Evolutionary conservation across 1,140 invertebrate species (phyloP).

Genomic region (Bombus pyrosoma): DNA sequence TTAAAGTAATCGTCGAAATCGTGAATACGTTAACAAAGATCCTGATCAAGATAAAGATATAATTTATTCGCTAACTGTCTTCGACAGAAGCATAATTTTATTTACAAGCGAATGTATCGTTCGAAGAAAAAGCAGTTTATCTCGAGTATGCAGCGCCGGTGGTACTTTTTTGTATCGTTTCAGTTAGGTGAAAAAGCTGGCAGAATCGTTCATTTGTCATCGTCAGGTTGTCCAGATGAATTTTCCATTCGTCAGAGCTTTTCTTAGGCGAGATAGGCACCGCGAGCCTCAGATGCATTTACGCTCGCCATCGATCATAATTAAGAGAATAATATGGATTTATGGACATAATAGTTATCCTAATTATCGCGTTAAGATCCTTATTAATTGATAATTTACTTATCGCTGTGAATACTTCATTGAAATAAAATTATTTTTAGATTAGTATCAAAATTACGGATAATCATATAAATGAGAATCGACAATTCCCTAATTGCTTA

Average conservation of each 20-base stretch:
- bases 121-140: not conserved
- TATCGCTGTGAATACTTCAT: not conserved
- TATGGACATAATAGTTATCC: not conserved
- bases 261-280: not conserved
- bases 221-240: constrained; percentile 45
- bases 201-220: constrained; percentile 60
- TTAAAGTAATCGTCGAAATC: no score
- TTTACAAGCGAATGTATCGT: not conserved
- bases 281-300: constrained; percentile 7
- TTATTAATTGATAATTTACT: not conserved
- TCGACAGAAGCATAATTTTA: not conserved
- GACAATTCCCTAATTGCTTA: not conserved
- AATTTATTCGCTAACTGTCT: no score
- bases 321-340: constrained; percentile 53
- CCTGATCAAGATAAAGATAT: not conserved
- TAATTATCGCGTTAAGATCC: constrained; percentile 6
- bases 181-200: not conserved
- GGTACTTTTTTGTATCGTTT: not conserved
- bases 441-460: no score
- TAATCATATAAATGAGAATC: no score
- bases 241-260: constrained; percentile 54
- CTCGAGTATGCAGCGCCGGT: not conserved
- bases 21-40: no score
- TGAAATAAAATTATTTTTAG: no score
- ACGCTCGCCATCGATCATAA: constrained; percentile 58